Evolutionary conservation across 2,113 vertebrate species (phyloP).

Genomic region (Corythaixoides concolor): DNA sequence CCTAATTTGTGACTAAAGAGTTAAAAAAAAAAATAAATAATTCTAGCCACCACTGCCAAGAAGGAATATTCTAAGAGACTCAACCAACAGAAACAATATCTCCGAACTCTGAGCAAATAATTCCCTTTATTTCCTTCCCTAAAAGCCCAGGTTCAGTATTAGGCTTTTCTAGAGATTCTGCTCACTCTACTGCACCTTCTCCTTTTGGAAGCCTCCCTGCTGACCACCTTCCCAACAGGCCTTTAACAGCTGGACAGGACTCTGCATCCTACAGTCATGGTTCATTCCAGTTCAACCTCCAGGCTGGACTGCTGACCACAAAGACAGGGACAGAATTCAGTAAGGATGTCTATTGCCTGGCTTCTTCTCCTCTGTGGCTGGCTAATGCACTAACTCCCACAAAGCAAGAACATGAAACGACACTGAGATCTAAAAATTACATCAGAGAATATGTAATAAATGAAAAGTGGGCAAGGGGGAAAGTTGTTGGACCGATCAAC

Average conservation of each 20-base stretch:
- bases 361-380: not conserved
- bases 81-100: not conserved
- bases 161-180: not conserved
- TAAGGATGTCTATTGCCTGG: not conserved
- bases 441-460: not conserved
- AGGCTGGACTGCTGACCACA: not conserved
- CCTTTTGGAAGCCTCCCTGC: not conserved
- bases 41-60: not conserved
- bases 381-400: not conserved
- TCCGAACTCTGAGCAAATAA: not conserved
- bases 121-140: not conserved
- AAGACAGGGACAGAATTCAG: not conserved
- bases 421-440: not conserved
- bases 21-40: not conserved
- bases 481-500: not conserved
- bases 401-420: not conserved
- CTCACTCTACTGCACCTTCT: not conserved
- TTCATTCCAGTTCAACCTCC: not conserved
- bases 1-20: no score
- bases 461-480: not conserved
- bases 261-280: accelerated
- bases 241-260: not conserved
- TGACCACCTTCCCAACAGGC: no score
- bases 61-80: not conserved
- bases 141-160: not conserved